These are phyloP conservation scores for Heteractis magnifica DNA, from an alignment of 92 coral and sea anemone genomes.

Conservation along the genomic window DNA sequence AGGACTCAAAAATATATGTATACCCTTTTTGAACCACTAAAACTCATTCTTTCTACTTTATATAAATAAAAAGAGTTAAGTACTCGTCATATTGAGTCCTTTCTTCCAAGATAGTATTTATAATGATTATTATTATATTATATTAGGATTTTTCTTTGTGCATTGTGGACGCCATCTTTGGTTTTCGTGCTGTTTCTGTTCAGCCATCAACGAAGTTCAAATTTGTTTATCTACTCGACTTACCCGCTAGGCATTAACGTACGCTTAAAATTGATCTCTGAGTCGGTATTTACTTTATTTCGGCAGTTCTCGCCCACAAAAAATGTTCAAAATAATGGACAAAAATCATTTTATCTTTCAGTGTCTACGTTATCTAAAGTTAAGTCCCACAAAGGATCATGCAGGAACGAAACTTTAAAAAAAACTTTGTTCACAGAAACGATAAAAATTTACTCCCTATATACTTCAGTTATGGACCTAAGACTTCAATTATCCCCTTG, in stretches of 20 bases:
- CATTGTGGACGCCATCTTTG: constrained; percentile 35
- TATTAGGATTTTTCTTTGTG: constrained; percentile 10
- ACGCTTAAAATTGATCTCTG: neutral
- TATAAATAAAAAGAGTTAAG: neutral
- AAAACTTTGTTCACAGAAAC: neutral
- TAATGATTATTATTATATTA: neutral
- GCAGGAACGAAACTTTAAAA: neutral
- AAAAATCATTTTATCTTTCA: no score
- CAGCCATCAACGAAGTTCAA: neutral
- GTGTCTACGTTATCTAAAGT: no score
- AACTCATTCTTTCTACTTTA: neutral
- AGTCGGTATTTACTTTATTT: neutral
- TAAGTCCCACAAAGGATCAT: no score
- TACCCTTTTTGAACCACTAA: neutral
- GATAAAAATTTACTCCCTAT: no score
- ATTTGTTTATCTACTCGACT: neutral
- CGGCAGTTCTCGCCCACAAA: no score
- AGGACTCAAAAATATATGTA: neutral
- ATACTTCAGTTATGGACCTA: no score
- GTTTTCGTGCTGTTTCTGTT: constrained; percentile 1
- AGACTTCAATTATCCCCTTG: neutral
- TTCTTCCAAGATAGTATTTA: neutral
- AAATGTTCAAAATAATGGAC: no score
- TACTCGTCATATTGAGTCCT: neutral
- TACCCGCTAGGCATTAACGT: no score